Percentiles rank a stretch among this genome's conserved stretches.
Evolutionary conservation across 2,113 vertebrate genomes (phyloP).

Genomic region (Pterocles burchelli): DNA sequence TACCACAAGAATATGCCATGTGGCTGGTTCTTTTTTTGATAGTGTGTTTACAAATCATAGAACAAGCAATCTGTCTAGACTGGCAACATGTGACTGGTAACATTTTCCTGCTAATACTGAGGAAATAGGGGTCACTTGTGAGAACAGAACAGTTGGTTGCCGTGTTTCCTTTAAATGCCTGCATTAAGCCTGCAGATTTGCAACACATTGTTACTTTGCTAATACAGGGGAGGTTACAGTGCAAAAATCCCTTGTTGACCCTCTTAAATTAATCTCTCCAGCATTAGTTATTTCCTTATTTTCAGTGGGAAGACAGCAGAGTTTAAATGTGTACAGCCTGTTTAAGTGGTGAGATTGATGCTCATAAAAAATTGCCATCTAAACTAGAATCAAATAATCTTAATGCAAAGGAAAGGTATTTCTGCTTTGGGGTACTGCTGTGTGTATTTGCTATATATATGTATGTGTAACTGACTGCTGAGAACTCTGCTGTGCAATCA

Average conservation of each 20-base stretch:
- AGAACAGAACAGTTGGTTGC: conserved; percentile 46
- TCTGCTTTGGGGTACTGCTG: not conserved
- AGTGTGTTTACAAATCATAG: conserved; percentile 24
- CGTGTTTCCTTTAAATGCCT: not conserved
- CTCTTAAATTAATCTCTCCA: conserved; percentile 54
- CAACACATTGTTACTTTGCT: conserved; percentile 16
- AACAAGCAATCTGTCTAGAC: conserved; percentile 64
- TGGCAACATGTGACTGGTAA: conserved; percentile 30
- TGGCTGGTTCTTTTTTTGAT: not conserved
- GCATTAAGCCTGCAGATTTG: conserved; percentile 25
- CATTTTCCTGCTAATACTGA: conserved; percentile 26
- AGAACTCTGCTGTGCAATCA: not conserved
- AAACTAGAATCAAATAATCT: not conserved
- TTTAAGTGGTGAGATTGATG: not conserved
- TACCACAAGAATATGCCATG: conserved; percentile 15
- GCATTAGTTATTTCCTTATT: conserved; percentile 44
- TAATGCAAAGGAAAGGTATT: not conserved
- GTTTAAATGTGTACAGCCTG: not conserved
- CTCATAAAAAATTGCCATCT: not conserved
- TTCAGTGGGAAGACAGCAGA: not conserved
- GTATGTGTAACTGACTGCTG: not conserved
- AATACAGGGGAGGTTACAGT: conserved; percentile 34
- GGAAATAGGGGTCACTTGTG: conserved; percentile 25
- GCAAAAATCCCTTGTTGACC: conserved; percentile 55
- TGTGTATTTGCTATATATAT: not conserved